phyloP scores from a whole-genome alignment of 2,113 vertebrate genomes.

The Nestor notabilis region DNA sequence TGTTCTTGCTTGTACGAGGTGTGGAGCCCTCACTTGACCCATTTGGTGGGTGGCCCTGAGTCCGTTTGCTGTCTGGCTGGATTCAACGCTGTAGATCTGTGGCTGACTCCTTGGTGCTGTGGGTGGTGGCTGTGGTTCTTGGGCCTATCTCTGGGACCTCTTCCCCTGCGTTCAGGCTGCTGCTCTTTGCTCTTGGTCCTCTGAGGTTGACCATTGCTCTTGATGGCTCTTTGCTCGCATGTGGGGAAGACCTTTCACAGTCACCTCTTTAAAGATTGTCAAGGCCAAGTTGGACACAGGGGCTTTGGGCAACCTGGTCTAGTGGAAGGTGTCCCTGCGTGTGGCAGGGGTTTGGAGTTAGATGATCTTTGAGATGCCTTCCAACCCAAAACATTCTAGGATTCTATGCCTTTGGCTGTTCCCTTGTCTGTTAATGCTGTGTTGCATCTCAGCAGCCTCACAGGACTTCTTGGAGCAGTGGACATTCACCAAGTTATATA shows the following conservation, averaged over 20 bases:
- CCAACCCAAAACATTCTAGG: background rate
- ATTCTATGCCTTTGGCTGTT: background rate
- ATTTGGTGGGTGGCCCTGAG: background rate
- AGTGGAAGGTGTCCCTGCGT: background rate
- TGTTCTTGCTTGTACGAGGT: background rate
- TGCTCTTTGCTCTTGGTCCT: too few species aligned
- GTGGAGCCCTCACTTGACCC: background rate
- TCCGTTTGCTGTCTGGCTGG: background rate
- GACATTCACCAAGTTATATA: accelerated
- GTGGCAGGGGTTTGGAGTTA: background rate
- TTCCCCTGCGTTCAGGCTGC: background rate
- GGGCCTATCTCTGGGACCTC: background rate
- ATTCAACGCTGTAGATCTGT: background rate
- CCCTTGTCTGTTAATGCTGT: background rate
- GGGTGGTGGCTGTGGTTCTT: background rate
- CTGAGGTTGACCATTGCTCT: background rate
- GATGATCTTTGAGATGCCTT: background rate
- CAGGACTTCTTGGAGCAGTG: background rate
- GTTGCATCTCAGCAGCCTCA: background rate
- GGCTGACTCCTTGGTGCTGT: background rate
- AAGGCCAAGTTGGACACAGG: background rate
- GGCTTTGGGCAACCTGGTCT: background rate
- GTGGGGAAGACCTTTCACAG: background rate
- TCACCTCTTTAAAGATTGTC: background rate
- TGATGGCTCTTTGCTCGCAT: background rate